Conservation (phyloP, 2,888 invertebrate species). For the Cancer borealis region DNA sequence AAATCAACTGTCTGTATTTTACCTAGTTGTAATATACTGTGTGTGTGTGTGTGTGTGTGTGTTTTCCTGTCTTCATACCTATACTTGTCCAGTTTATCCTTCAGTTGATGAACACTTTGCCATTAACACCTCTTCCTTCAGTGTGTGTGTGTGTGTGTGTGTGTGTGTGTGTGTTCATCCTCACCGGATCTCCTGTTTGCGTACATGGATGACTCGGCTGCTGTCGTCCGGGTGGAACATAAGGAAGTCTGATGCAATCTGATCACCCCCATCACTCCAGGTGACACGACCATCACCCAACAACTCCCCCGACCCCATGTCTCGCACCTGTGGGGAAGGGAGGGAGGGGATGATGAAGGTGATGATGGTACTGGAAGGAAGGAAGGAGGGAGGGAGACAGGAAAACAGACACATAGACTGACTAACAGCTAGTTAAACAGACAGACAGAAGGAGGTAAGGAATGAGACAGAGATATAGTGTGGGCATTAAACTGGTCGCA, state of each 20-base stretch:
- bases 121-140: no score
- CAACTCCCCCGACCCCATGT: constrained; percentile 52
- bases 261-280: constrained; percentile 55
- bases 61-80: no score
- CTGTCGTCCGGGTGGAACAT: constrained; percentile 74
- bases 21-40: no score
- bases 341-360: background rate
- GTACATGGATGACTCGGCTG: constrained; percentile 69
- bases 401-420: background rate
- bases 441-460: background rate
- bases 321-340: constrained; percentile 63
- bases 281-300: constrained; percentile 62
- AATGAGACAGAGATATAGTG: no score
- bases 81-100: no score
- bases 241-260: constrained; percentile 69
- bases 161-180: background rate
- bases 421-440: background rate
- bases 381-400: background rate
- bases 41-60: no score
- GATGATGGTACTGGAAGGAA: background rate
- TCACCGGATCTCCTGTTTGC: constrained; percentile 64
- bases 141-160: background rate
- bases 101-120: no score
- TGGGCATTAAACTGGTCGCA: no score
- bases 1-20: no score